Percentiles rank a stretch among this genome's conserved stretches.
Evolutionary conservation across 2,797 vertebrate species (phyloP).

Genomic region (Rhinophrynus dorsalis): DNA sequence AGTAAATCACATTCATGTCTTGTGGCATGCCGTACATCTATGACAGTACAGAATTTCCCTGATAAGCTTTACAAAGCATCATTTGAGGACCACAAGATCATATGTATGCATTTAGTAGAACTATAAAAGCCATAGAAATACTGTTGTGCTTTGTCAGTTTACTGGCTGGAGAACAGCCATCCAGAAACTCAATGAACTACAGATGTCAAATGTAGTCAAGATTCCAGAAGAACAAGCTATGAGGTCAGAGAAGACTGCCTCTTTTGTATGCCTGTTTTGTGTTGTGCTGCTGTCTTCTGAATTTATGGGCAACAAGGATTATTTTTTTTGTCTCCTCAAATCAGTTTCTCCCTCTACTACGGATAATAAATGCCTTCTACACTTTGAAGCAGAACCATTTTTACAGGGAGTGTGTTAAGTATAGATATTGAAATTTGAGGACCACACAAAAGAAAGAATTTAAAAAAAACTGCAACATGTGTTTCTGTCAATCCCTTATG

Average conservation of each 20-base stretch:
- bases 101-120: constrained; percentile 22
- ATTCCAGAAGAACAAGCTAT: constrained; percentile 22
- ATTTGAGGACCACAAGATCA: constrained; percentile 14
- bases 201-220: constrained; percentile 41
- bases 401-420: no score
- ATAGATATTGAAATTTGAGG: not conserved
- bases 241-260: constrained; percentile 37
- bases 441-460: not conserved
- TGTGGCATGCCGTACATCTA: not conserved
- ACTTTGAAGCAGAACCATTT: no score
- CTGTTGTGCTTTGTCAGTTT: constrained; percentile 37
- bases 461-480: not conserved
- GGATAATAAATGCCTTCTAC: no score
- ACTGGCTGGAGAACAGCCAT: constrained; percentile 16
- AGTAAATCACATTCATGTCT: constrained; percentile 22
- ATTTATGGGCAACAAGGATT: not conserved
- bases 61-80: constrained; percentile 33
- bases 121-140: constrained; percentile 21
- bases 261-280: constrained; percentile 30
- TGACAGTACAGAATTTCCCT: not conserved
- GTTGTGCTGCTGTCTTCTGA: constrained; percentile 26
- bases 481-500: not conserved
- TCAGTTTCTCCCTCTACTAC: no score
- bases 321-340: not conserved
- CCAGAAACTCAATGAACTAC: constrained; percentile 38